Evolutionary conservation across 2,113 vertebrate genomes (phyloP), one percentile per base, ranked within the genome.

Genomic region (Gobiocypris rarus): DNA sequence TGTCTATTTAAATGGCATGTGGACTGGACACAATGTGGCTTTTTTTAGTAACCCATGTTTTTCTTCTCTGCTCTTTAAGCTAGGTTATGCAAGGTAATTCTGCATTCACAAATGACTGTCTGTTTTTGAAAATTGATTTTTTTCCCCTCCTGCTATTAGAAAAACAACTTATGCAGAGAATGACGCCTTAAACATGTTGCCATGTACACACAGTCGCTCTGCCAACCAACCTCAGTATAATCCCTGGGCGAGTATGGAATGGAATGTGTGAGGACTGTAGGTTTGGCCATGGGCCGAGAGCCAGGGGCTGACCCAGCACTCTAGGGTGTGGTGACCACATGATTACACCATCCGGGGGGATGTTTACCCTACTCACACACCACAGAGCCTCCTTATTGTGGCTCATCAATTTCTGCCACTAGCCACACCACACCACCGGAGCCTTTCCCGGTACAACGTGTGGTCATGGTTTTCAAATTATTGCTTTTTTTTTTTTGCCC

Each of bases 211-310:
- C 4, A 43, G 26, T 41, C 45, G 3, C 54, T 22, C 14, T 70
- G 69, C 70, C 54, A 43, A 19, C 58, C 22, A 77, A 74, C 75
- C 75, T 80, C 75, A 45, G 26, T 24, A 34, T 34, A 77, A 34
- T 41, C 43, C 22, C 81, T 59, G 54, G 81, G 54, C 54, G 50
- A 71, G 78, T 58, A 58, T 84, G 61, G 52, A 45, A 61, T 79
- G 85, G 82, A 89, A 85, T 87, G 85, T 87, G 83, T 84, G 85
- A 82, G 85, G 75, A 61, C 31, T 86, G 75, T 28, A n/a, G 74
- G 69, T 65, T 86, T 86, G 86, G 85, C 38, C 41, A 9, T 9
- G n/a, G 76, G 76, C 81, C 69, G 50, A 83, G 41, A 43, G 63
- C 85, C 81, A 52, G 78, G 74, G 61, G 43, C 75, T 87, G 84